Percentiles rank a stretch among this genome's conserved stretches.
Evolutionary conservation across 2,888 invertebrate species (phyloP).

Genomic region (Plebejus anna): DNA sequence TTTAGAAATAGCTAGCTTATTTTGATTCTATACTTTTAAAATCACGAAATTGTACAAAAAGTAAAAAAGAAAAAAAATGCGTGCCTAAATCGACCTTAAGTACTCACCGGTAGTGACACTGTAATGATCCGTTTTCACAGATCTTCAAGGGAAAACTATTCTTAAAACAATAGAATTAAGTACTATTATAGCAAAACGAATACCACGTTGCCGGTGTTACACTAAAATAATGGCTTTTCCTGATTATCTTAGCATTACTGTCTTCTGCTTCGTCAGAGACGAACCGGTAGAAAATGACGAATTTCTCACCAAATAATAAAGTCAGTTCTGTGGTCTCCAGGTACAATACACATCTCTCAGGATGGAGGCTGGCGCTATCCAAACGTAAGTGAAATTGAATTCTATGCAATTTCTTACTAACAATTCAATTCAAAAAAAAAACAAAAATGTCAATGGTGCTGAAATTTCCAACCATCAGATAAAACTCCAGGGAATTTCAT

Average conservation of each 20-base stretch:
- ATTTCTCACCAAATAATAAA: conserved; percentile 32
- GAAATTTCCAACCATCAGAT: too few relatives aligned
- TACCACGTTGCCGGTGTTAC: conserved; percentile 29
- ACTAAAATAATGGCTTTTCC: conserved; percentile 48
- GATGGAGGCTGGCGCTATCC: conserved; percentile 66
- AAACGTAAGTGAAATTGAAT: conserved; percentile 59
- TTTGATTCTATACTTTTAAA: too few relatives aligned
- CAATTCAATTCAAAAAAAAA: neutral
- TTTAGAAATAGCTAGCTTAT: too few relatives aligned
- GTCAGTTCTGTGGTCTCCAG: conserved; percentile 42
- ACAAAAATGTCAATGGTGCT: neutral
- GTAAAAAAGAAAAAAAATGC: neutral
- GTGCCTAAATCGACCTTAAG: conserved; percentile 31
- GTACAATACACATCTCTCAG: conserved; percentile 57
- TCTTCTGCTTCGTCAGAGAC: conserved; percentile 39
- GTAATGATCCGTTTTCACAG: conserved; percentile 33
- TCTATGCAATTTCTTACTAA: neutral
- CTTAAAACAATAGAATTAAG: conserved; percentile 28
- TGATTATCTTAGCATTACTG: conserved; percentile 52
- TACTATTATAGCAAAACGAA: conserved; percentile 34
- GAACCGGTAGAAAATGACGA: conserved; percentile 31
- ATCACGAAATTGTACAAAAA: neutral
- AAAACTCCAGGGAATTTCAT: too few relatives aligned
- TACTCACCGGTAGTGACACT: conserved; percentile 37
- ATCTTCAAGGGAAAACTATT: conserved; percentile 3